Evolutionary conservation across 2,888 invertebrate species (phyloP), one percentile per base, ranked within the genome.

Genomic region (Apoderus coryli): DNA sequence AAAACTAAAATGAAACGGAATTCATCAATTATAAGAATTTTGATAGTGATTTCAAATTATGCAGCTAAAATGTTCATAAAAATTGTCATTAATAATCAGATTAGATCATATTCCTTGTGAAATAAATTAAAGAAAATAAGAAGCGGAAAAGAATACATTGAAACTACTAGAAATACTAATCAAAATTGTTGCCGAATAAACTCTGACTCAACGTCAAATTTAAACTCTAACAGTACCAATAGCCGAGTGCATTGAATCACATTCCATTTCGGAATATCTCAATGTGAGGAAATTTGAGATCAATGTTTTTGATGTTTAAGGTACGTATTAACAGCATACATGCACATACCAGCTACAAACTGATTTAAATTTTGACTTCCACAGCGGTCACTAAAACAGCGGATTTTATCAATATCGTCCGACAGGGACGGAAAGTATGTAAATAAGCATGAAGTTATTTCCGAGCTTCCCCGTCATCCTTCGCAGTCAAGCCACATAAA

Each of bases 301-400:
- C 27, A 29, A 44, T 43, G 9, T 22, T 31, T 37, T 44, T 25
- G 7, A 44, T 6, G 25, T 38, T 37, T 24, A 40, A 27, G 14
- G n/a, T n/a, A n/a, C n/a, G 29, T 34, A 26, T 41, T 36, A 11
- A 45, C 40, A 19, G 39, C 41, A 27, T 28, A 23, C 29, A 45
- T 27, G 19, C 36, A 40, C 38, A 47, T 44, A 9, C 36, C 34
- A 19, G 36, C 39, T 10, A 45, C 37, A 36, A 31, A 44, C 29
- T 46, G 33, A 25, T 48, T 45, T 5, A 40, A 30, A 14, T 48
- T 45, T 33, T 48, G 47, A n/a, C 47, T 47, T 6, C 39, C 44
- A 28, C 44, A 48, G 22, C 44, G 29, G 26, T 47, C 44, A 35
- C 47, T 45, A 25, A 37, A 47, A 27, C 33, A 48, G 4, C 16